Evolutionary conservation across 1,140 invertebrate species (phyloP), one percentile per base, ranked within the genome.

Genomic region (Scaptodrosophila lebanonensis): DNA sequence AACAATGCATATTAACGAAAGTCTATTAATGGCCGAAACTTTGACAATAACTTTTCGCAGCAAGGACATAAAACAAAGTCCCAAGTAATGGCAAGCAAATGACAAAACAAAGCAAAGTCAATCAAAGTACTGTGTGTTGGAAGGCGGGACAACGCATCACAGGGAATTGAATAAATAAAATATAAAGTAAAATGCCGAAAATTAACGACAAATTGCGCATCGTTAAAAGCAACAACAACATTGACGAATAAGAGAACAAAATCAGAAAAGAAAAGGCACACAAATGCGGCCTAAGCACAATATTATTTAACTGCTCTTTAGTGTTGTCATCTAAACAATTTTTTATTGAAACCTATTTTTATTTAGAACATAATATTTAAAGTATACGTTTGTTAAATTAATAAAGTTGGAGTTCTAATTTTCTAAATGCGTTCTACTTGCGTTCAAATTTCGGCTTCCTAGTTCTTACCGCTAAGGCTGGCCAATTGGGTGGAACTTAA

Each of bases 161-260:
- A 27, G 40, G 27, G 25, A 43, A 58, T 44, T 53, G 69, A 27
- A 13, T 66, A 57, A 76, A 76, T 50, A 71, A 66, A 71, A 71
- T 71, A 77, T 77, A 71, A 77, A 72, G 72, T 66, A 77, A 67
- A 77, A 77, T 77, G 58, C 67, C 67, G 63, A 77, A 79, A 77
- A 77, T 77, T 79, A 77, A 77, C 72, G 72, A 77, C 72, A 77
- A 77, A 77, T 77, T 77, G 66, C 63, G 73, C 72, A 72, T 77
- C 72, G 79, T 77, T 77, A 79, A 77, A 71, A 67, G 68, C 69
- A 40, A 66, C 60, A 64, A 62, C 35, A 30, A 20, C 33, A n/a
- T 12, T 25, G 40, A 17, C 13, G 33, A 29, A 20, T 17, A 29
- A n/a, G 44, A 12, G 7, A 15, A 17, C 18, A n/a, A 17, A 29